These are phyloP conservation scores for Cyprinodon variegatus DNA, from an alignment of 2,113 vertebrate genomes.

Conservation along the genomic window DNA sequence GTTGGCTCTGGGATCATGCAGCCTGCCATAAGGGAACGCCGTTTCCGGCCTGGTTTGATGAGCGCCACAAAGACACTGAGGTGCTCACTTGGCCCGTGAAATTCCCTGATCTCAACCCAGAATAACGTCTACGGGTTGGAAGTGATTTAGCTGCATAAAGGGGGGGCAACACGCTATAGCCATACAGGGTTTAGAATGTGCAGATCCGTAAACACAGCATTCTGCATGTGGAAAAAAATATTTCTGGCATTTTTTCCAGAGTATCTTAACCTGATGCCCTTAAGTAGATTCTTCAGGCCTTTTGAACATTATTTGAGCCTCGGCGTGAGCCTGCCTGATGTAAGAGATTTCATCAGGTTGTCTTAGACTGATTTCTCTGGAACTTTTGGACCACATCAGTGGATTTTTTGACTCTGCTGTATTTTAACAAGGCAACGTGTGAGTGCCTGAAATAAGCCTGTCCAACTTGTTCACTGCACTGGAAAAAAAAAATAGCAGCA, in stretches of 20 bases:
- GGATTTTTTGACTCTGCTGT: neutral
- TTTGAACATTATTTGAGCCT: neutral
- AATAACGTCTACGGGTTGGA: neutral
- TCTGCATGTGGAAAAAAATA: neutral
- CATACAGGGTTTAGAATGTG: no score
- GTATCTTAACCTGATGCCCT: neutral
- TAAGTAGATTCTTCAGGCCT: neutral
- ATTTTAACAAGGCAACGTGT: neutral
- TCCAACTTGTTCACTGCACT: neutral
- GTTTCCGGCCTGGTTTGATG: neutral
- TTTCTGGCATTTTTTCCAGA: neutral
- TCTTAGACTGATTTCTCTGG: neutral
- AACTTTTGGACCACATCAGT: neutral
- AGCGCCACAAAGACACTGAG: neutral
- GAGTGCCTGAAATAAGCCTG: neutral
- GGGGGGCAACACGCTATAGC: neutral
- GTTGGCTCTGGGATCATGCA: neutral
- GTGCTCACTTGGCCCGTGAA: neutral
- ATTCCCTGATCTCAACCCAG: neutral
- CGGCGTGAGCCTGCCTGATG: neutral
- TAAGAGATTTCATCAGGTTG: neutral
- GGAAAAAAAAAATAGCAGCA: neutral
- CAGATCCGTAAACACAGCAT: no score
- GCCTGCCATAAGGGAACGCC: neutral
- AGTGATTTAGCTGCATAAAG: neutral